Conservation (phyloP, 1,140 invertebrate genomes). For the Chrysopa pallens region DNA sequence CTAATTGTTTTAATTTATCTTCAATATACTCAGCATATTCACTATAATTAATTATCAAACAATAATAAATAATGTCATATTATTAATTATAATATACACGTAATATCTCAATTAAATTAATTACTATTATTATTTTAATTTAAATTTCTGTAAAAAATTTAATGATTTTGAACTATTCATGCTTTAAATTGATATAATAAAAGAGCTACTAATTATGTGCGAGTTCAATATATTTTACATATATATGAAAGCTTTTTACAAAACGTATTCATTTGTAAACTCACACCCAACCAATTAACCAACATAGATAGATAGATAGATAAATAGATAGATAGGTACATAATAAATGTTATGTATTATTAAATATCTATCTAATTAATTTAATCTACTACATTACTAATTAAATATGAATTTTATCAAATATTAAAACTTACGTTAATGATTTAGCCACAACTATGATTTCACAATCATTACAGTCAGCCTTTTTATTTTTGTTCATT, state of each 20-base stretch:
- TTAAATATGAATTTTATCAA: not conserved
- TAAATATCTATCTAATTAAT: not conserved
- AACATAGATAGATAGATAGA: too few species aligned
- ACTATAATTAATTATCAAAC: slow-evolving; percentile 38
- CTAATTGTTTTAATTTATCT: slow-evolving; percentile 55
- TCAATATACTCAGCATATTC: slow-evolving; percentile 84
- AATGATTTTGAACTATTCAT: too few species aligned
- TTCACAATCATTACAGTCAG: slow-evolving; percentile 67
- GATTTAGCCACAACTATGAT: slow-evolving; percentile 66
- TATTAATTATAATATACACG: not conserved
- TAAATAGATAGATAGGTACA: too few species aligned
- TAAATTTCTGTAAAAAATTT: too few species aligned
- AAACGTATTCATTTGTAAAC: too few species aligned
- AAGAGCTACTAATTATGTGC: too few species aligned
- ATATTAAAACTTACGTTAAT: slow-evolving; percentile 45
- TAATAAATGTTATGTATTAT: too few species aligned
- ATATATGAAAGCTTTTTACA: too few species aligned
- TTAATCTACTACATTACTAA: not conserved
- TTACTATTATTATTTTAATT: too few species aligned
- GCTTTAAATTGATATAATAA: too few species aligned
- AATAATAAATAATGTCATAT: slow-evolving; percentile 5
- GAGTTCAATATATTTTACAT: too few species aligned
- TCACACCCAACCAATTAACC: too few species aligned
- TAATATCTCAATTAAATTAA: not conserved
- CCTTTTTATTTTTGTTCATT: slow-evolving; percentile 13